Evolutionary conservation across 2,797 vertebrate genomes (phyloP).

Genomic region (Anableps anableps): DNA sequence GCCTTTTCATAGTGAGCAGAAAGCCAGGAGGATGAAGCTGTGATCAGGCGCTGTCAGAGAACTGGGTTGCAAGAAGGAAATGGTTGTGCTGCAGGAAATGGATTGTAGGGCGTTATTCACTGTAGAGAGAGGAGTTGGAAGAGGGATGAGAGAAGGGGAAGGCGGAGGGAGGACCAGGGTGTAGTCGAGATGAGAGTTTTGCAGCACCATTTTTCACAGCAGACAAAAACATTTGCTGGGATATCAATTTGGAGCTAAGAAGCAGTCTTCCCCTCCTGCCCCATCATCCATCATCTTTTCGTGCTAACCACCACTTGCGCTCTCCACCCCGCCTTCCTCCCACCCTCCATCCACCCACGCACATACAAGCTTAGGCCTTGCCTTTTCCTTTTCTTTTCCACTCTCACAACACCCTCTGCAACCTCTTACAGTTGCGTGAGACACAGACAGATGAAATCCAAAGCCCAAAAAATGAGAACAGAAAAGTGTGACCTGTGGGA

Average conservation of each 20-base stretch:
- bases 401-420: constrained; percentile 38
- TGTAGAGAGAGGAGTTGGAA: constrained; percentile 50
- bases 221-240: constrained; percentile 99
- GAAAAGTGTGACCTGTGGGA: constrained; percentile 40
- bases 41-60: constrained; percentile 63
- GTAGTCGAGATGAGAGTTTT: constrained; percentile 78
- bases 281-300: constrained; percentile 99
- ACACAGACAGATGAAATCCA: constrained; percentile 27
- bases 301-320: constrained; percentile 66
- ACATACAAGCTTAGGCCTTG: constrained; percentile 39
- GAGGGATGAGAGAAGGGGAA: constrained; percentile 33
- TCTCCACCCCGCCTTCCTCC: constrained; percentile 28
- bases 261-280: constrained; percentile 94
- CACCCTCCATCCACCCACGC: constrained; percentile 49
- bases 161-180: constrained; percentile 5
- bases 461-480: constrained; percentile 15
- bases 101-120: constrained; percentile 68
- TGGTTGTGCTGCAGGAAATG: constrained; percentile 62
- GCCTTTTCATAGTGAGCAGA: constrained; percentile 48
- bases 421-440: constrained; percentile 38
- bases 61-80: constrained; percentile 46
- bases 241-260: constrained; percentile 93
- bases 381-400: constrained; percentile 45
- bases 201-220: constrained; percentile 95
- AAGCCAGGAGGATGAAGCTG: constrained; percentile 38